A percentile compares a stretch with the other conserved stretches of the same genome.
These are phyloP conservation scores for Nomia melanderi DNA, from an alignment of 1,140 invertebrate genomes.

Conservation along the genomic window DNA sequence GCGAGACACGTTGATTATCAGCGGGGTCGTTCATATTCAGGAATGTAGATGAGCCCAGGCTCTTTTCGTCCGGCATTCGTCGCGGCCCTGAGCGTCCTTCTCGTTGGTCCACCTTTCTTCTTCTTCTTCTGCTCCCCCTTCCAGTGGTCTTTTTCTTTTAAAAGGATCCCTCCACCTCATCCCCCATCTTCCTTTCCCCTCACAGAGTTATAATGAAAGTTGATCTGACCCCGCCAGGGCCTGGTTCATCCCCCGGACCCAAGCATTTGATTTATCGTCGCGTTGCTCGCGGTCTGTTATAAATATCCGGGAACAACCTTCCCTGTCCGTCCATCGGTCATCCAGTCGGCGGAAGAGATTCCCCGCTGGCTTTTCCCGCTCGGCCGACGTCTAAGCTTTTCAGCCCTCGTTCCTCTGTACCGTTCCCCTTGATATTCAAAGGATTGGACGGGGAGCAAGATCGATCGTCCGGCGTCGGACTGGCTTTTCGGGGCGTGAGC, in stretches of 20 bases:
- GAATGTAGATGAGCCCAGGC: slow-evolving; percentile 59
- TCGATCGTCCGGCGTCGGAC: slow-evolving; percentile 22
- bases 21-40: slow-evolving; percentile 51
- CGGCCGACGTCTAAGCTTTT: slow-evolving; percentile 28
- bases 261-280: slow-evolving; percentile 72
- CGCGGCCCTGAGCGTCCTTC: slow-evolving; percentile 44
- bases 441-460: slow-evolving; percentile 14
- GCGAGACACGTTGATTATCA: slow-evolving; percentile 57
- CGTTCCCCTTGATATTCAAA: slow-evolving; percentile 9
- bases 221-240: slow-evolving; percentile 59
- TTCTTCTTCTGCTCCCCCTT: too few species aligned
- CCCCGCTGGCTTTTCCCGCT: slow-evolving; percentile 65
- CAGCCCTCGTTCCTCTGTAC: background rate
- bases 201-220: slow-evolving; percentile 62
- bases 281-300: slow-evolving; percentile 66
- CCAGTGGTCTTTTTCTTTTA: background rate
- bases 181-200: too few species aligned
- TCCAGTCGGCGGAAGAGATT: slow-evolving; percentile 49
- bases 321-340: slow-evolving; percentile 64
- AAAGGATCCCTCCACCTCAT: background rate
- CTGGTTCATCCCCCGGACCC: slow-evolving; percentile 52
- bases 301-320: slow-evolving; percentile 71
- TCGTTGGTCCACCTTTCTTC: background rate
- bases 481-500: slow-evolving; percentile 5
- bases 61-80: slow-evolving; percentile 58